Conservation (phyloP, 2,888 invertebrate genomes). For the Girardia tigrina region DNA sequence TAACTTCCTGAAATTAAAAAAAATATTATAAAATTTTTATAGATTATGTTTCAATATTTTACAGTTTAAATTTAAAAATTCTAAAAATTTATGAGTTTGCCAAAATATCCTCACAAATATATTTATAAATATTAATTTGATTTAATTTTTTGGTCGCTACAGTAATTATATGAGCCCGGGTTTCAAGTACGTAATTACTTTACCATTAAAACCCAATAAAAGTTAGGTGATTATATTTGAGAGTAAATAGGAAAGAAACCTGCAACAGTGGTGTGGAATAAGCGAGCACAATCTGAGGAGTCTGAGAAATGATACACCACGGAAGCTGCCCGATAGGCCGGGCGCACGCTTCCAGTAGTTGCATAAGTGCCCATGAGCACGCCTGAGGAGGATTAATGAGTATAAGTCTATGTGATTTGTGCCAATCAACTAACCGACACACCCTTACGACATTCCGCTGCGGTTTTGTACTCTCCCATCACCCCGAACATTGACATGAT, state of each 20-base stretch:
- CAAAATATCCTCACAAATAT: no score
- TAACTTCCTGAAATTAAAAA: no score
- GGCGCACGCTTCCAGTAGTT: background rate
- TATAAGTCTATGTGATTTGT: background rate
- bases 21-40: no score
- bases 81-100: no score
- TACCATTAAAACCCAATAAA: no score
- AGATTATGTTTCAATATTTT: no score
- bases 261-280: background rate
- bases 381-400: background rate
- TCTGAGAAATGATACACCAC: background rate
- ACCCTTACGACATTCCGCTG: background rate
- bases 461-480: background rate
- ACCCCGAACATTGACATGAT: background rate
- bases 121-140: no score
- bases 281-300: background rate
- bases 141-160: no score
- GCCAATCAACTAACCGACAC: background rate
- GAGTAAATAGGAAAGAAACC: background rate
- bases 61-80: no score
- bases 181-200: no score
- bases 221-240: no score
- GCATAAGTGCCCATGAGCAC: background rate
- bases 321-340: background rate
- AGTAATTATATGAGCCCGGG: no score